Evolutionary conservation across 37 sponge, comb jelly and placozoan species (phyloP).

Genomic region (Corticium candelabrum): DNA sequence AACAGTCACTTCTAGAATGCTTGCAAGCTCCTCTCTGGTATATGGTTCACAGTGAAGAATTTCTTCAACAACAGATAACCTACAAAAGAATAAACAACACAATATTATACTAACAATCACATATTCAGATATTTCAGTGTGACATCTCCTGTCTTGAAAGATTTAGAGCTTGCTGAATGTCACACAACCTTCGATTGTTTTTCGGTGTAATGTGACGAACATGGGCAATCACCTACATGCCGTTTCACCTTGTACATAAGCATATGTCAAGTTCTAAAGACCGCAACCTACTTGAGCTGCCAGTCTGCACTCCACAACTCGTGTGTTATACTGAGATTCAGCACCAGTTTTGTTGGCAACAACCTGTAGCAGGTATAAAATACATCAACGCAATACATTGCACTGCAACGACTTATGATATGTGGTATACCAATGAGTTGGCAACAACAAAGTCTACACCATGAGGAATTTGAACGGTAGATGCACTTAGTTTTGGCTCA

Average conservation of each 20-base stretch:
- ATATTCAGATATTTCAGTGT: neutral
- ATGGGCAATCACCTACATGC: too few species aligned
- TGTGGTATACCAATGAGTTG: constrained; percentile 44
- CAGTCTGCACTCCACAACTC: constrained; percentile 86
- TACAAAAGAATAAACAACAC: neutral
- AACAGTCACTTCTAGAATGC: constrained; percentile 41
- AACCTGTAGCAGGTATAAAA: too few species aligned
- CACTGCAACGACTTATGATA: too few species aligned
- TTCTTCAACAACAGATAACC: constrained; percentile 37
- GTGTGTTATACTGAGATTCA: constrained; percentile 50
- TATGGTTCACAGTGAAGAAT: constrained; percentile 59
- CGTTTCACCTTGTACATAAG: too few species aligned
- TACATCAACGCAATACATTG: too few species aligned
- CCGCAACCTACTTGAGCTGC: constrained; percentile 68
- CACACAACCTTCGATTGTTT: constrained; percentile 29
- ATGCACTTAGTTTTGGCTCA: constrained; percentile 51
- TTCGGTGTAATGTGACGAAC: constrained; percentile 35
- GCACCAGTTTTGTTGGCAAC: constrained; percentile 63
- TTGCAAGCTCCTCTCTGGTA: constrained; percentile 60
- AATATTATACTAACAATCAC: too few species aligned
- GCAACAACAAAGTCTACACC: constrained; percentile 70
- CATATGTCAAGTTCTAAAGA: too few species aligned
- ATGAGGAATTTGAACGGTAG: constrained; percentile 57
- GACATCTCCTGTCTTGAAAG: constrained; percentile 41
- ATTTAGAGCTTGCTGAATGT: constrained; percentile 32